These are phyloP conservation scores for Parapsyche elsis DNA, from an alignment of 1,140 invertebrate species.

Conservation along the genomic window DNA sequence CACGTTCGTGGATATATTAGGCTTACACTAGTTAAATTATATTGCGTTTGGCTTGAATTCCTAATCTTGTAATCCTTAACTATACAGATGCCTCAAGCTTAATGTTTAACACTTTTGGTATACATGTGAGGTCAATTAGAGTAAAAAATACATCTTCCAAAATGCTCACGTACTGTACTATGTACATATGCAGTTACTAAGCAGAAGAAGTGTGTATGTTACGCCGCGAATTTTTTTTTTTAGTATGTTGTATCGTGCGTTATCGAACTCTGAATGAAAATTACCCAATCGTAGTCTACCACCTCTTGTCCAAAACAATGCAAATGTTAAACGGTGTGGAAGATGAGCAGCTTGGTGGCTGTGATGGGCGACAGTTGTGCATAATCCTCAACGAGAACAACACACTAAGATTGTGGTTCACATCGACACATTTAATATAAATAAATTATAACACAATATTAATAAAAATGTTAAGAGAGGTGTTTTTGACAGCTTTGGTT, in stretches of 20 bases:
- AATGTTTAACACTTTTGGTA: too few species aligned
- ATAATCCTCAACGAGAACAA: constrained; percentile 18
- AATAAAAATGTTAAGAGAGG: constrained; percentile 30
- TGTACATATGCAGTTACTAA: too few species aligned
- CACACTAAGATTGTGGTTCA: background rate
- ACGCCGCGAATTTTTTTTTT: background rate
- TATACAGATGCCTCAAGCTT: too few species aligned
- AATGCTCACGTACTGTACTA: too few species aligned
- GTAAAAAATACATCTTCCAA: too few species aligned
- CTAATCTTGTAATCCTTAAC: too few species aligned
- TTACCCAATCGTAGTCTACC: background rate
- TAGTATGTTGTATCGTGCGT: too few species aligned
- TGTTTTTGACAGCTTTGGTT: constrained; percentile 18
- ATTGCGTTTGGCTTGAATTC: too few species aligned
- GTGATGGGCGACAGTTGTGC: background rate
- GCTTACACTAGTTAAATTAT: too few species aligned
- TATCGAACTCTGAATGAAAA: constrained; percentile 13
- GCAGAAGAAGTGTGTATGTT: background rate
- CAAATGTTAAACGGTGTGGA: constrained; percentile 1
- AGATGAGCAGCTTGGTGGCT: background rate
- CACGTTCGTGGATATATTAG: too few species aligned
- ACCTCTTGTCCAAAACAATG: background rate
- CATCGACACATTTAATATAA: background rate
- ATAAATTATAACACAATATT: background rate
- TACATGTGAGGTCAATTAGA: too few species aligned